Evolutionary conservation across 2,797 vertebrate genomes (phyloP).

Genomic region (Leptatherina wallacei): DNA sequence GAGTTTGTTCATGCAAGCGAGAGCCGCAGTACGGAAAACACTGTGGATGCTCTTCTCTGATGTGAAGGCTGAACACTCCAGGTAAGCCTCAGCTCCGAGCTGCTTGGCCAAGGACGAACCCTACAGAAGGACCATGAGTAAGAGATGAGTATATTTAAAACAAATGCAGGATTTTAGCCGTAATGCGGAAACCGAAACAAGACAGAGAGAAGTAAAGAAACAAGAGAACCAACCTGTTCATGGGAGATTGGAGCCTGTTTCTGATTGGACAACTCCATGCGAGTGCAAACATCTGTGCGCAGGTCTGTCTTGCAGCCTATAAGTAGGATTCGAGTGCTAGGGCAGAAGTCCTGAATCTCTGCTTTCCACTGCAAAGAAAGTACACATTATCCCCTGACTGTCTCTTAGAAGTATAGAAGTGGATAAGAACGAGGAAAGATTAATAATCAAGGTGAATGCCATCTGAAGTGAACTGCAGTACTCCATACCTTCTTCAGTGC

Average conservation of each 20-base stretch:
- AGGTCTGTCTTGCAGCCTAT: slow-evolving; percentile 95
- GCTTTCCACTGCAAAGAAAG: slow-evolving; percentile 89
- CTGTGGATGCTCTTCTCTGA: slow-evolving; percentile 96
- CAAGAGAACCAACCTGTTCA: slow-evolving; percentile 87
- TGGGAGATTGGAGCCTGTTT: slow-evolving; percentile 92
- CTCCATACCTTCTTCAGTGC: slow-evolving; percentile 90
- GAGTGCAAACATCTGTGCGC: slow-evolving; percentile 92
- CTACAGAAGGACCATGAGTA: slow-evolving; percentile 60
- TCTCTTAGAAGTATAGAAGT: not conserved
- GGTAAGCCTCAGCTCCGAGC: slow-evolving; percentile 90
- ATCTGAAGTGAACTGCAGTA: not conserved
- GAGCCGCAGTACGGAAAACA: slow-evolving; percentile 89
- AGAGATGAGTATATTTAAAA: not conserved
- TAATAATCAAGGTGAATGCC: not conserved
- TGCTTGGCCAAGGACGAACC: slow-evolving; percentile 91
- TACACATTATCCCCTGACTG: slow-evolving; percentile 5
- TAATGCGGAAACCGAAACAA: not conserved
- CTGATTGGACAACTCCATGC: slow-evolving; percentile 94
- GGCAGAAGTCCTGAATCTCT: slow-evolving; percentile 94
- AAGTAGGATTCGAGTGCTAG: slow-evolving; percentile 91
- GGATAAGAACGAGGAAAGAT: not conserved
- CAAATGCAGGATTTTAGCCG: not conserved
- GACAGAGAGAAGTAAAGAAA: not conserved
- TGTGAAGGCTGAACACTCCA: slow-evolving; percentile 96
- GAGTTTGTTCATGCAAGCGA: slow-evolving; percentile 88